A percentile compares a stretch with the other conserved stretches of the same genome.
Conservation (phyloP, 2,797 vertebrate species). For the Sarcophilus harrisii region DNA sequence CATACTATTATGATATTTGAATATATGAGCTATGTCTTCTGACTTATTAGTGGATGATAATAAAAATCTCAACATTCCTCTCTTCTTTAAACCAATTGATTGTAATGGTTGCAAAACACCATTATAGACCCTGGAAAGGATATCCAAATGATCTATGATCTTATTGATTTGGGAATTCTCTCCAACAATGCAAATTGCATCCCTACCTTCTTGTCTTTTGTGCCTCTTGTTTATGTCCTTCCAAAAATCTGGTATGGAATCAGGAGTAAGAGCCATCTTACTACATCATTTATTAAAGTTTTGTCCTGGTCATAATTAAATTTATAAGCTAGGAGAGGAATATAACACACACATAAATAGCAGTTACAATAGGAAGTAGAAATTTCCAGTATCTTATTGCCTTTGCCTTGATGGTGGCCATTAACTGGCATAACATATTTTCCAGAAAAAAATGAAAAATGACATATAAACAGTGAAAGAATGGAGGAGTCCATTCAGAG, state of each 20-base stretch:
- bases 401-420: not conserved
- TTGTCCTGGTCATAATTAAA: not conserved
- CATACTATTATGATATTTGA: not conserved
- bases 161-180: not conserved
- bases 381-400: not conserved
- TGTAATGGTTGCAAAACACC: not conserved
- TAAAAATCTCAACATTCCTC: not conserved
- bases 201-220: not conserved
- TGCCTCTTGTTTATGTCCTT: not conserved
- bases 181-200: not conserved
- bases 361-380: not conserved
- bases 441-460: not conserved
- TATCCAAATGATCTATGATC: not conserved
- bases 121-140: not conserved
- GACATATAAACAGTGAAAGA: not conserved
- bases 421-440: not conserved
- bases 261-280: not conserved
- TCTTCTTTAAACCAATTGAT: not conserved
- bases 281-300: not conserved
- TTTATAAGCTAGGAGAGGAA: not conserved
- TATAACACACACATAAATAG: not conserved
- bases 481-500: not conserved
- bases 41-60: slow-evolving; percentile 23
- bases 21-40: not conserved
- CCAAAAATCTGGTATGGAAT: not conserved